Percentiles rank a stretch among this genome's conserved stretches.
Evolutionary conservation across 2,797 vertebrate species (phyloP).

Genomic region (Thalassophryne amazonica): DNA sequence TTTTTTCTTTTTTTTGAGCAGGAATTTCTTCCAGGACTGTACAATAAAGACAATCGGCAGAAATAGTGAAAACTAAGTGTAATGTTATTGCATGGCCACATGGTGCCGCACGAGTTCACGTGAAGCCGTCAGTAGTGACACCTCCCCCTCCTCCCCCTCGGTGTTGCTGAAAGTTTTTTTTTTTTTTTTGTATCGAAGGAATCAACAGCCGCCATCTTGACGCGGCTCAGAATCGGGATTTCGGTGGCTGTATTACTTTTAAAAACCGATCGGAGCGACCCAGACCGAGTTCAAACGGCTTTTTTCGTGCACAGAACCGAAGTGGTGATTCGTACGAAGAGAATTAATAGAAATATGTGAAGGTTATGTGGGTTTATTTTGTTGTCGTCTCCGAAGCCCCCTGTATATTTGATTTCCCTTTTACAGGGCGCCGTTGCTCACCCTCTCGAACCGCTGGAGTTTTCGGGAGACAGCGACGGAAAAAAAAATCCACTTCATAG

Average conservation of each 20-base stretch:
- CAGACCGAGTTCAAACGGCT: conserved; percentile 53
- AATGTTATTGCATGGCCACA: conserved; percentile 46
- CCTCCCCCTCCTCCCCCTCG: conserved; percentile 60
- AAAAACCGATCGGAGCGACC: conserved; percentile 66
- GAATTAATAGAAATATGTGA: conserved; percentile 67
- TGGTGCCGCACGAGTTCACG: conserved; percentile 66
- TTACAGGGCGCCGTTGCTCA: conserved; percentile 80
- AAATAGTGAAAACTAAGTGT: too few species aligned
- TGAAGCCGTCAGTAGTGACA: conserved; percentile 73
- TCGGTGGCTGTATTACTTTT: conserved; percentile 78
- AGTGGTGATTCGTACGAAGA: conserved; percentile 46
- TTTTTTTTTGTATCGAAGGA: conserved; percentile 90
- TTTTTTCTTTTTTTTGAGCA: too few species aligned
- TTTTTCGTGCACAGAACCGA: conserved; percentile 57
- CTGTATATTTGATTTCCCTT: conserved; percentile 85
- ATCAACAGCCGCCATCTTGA: conserved; percentile 99
- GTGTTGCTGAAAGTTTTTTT: conserved; percentile 77
- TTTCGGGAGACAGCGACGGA: conserved; percentile 64
- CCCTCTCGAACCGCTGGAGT: conserved; percentile 64
- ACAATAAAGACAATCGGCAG: too few species aligned
- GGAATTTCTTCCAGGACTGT: too few species aligned
- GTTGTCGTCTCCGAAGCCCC: conserved; percentile 75
- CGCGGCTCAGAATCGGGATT: conserved; percentile 81
- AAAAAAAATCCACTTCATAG: conserved; percentile 70
- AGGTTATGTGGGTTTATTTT: conserved; percentile 66